Base-by-base conservation (phyloP, 2,113 vertebrate species). In the Sisor rabdophorus region DNA sequence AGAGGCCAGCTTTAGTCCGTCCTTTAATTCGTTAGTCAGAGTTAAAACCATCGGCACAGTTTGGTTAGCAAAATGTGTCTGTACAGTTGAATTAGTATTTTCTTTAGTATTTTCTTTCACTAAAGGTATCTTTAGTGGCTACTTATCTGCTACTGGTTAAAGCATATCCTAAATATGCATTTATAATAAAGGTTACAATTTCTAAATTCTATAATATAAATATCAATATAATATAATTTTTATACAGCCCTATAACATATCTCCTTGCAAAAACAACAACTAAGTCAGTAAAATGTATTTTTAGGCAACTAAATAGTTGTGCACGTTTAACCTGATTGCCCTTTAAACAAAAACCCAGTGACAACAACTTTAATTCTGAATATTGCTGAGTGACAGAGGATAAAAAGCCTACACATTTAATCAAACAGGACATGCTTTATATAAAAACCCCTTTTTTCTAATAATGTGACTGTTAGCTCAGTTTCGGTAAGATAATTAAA, bases 381-480 rank as follows among this genome's bases (percentile, higher is more conserved):
- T 36, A 76, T 50, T 60, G 30, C 71, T 74, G 30, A 76, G 16
- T 30, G n/a, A 56, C n/a, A 56, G 32, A 28, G 63, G 22, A 52
- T 2, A 52, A 47, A 58, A 58, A 26, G 20, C 19, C 24, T 19
- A 24, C 53, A 24, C 5, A 26, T 47, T 58, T 56, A 30, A 47
- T 76, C 63, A 71, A 60, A 77, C 12, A 36, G 28, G 7, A 53
- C 12, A 40, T 10, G 22, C 44, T 40, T 13, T 3, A 20, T n/a
- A 44, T 6, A 77, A 50, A 55, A 28, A 19, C 47, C 8, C 13
- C 59, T 40, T 52, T 22, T 17, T 54, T 12, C 54, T 19, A 54
- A 59, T 76, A 78, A 82, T 56, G 40, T 47, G 67, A 60, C 54
- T 58, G 32, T n/a, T 16, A 65, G 60, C 58, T 71, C 54, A 11